Conservation (phyloP, 92 coral and sea anemone species). For the Ricordea florida region DNA sequence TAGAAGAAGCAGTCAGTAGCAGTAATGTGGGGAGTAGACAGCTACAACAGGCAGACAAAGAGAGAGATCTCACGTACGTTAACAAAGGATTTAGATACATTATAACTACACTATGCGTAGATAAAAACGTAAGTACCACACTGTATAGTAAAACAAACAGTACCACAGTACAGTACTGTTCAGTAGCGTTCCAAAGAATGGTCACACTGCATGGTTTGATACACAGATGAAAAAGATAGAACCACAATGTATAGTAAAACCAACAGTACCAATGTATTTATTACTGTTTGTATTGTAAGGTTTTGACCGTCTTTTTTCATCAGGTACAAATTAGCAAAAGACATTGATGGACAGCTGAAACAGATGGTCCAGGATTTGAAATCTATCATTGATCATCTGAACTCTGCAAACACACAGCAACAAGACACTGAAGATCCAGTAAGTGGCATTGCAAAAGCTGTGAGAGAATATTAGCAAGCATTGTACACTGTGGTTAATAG, state of each 20-base stretch:
- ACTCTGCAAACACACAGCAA: constrained; percentile 82
- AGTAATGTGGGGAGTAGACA: constrained; percentile 64
- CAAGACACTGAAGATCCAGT: constrained; percentile 94
- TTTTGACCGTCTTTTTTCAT: background rate
- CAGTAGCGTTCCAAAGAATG: too few species aligned
- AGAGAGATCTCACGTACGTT: constrained; percentile 92
- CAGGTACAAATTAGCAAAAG: constrained; percentile 94
- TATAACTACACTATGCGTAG: background rate
- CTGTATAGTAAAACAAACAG: too few species aligned
- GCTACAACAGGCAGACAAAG: constrained; percentile 91
- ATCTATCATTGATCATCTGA: constrained; percentile 93
- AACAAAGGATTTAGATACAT: background rate
- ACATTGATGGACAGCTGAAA: constrained; percentile 94
- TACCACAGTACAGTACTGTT: too few species aligned
- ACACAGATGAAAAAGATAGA: too few species aligned
- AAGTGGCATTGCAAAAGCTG: too few species aligned
- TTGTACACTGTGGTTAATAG: too few species aligned
- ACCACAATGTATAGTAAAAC: too few species aligned
- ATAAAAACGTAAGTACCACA: too few species aligned
- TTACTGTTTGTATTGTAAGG: too few species aligned
- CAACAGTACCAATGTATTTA: too few species aligned
- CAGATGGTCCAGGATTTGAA: constrained; percentile 97
- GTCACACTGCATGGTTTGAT: too few species aligned
- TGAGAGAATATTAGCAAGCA: too few species aligned
- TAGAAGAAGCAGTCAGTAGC: constrained; percentile 81